Evolutionary conservation across 2,113 vertebrate species (phyloP).

Genomic region (Axis porcinus): DNA sequence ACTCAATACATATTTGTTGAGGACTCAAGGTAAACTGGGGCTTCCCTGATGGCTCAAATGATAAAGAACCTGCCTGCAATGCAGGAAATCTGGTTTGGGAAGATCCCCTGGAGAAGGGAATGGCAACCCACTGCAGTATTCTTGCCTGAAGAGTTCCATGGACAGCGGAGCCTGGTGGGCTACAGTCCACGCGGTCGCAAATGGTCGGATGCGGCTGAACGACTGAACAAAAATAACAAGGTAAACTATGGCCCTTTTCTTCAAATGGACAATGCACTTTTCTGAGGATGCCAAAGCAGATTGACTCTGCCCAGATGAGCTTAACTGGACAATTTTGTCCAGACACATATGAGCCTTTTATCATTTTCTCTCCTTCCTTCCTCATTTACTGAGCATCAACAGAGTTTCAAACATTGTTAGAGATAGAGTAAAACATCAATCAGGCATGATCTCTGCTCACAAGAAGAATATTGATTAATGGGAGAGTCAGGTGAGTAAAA

Average conservation of each 20-base stretch:
- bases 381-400: background rate
- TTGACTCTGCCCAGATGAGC: rapidly evolving
- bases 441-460: background rate
- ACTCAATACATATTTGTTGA: too few relatives aligned
- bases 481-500: background rate
- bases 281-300: background rate
- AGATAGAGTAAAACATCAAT: rapidly evolving
- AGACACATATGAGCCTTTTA: background rate
- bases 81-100: too few relatives aligned
- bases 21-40: too few relatives aligned
- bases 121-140: too few relatives aligned
- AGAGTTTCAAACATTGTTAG: background rate
- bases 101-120: too few relatives aligned
- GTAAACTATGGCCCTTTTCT: background rate
- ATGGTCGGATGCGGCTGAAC: too few relatives aligned
- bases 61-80: too few relatives aligned
- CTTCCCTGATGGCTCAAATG: too few relatives aligned
- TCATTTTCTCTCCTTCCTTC: background rate
- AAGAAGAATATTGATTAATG: rapidly evolving
- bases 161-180: too few relatives aligned
- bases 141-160: too few relatives aligned
- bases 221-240: too few relatives aligned
- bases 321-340: background rate
- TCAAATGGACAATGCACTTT: rapidly evolving
- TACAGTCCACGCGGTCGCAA: rapidly evolving